These are phyloP conservation scores for Bradypus variegatus DNA, from an alignment of 2,797 vertebrate genomes.

Conservation along the genomic window DNA sequence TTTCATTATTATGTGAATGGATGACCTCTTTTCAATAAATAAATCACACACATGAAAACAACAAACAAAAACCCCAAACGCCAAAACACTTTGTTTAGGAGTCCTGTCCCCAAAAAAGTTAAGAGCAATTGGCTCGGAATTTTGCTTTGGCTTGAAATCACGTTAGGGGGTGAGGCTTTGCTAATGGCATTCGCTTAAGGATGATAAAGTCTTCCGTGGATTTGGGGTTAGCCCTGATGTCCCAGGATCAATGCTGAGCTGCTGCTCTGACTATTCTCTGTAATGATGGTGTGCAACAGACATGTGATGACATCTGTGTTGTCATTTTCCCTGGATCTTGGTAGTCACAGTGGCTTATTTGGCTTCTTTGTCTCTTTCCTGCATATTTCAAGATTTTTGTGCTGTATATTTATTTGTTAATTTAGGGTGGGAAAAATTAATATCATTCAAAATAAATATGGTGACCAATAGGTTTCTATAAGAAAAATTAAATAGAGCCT, in stretches of 20 bases:
- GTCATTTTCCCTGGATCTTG: accelerated
- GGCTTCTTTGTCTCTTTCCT: neutral
- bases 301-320: accelerated
- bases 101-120: conserved; percentile 26
- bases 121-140: conserved; percentile 37
- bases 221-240: accelerated
- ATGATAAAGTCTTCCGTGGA: neutral
- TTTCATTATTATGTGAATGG: neutral
- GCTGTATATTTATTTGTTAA: neutral
- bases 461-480: conserved; percentile 57
- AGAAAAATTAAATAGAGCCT: conserved; percentile 44
- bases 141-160: conserved; percentile 6
- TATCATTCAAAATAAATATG: conserved; percentile 5
- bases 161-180: conserved; percentile 30
- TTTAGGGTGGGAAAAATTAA: neutral
- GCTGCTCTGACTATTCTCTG: neutral
- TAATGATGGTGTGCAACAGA: accelerated
- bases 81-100: neutral
- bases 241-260: neutral
- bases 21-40: neutral
- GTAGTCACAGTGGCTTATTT: neutral
- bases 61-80: neutral
- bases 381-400: neutral
- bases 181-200: conserved; percentile 27
- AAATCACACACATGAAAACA: neutral